Evolutionary conservation across 2,797 vertebrate species (phyloP).

Genomic region (Naso thynnoides): DNA sequence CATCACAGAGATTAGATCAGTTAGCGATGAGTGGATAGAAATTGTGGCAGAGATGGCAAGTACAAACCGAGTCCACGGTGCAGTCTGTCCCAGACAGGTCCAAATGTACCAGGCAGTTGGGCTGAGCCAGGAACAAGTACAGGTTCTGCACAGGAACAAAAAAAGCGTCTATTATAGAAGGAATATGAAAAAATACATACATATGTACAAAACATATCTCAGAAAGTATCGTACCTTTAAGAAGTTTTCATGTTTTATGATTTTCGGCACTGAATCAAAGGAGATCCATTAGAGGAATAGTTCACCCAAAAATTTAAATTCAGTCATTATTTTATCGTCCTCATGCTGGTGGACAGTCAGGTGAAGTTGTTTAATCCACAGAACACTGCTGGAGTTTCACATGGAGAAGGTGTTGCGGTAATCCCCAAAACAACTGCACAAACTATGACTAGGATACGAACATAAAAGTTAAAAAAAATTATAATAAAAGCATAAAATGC

Average conservation of each 20-base stretch:
- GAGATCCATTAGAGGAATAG: no score
- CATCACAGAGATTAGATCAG: slow-evolving; percentile 51
- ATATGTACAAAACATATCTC: no score
- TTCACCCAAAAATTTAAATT: no score
- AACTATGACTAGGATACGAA: no score
- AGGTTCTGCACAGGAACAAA: slow-evolving; percentile 84
- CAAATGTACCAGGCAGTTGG: slow-evolving; percentile 92
- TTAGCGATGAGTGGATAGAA: slow-evolving; percentile 30
- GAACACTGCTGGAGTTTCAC: no score
- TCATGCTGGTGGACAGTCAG: no score
- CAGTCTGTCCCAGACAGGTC: slow-evolving; percentile 94
- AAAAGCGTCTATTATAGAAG: not conserved
- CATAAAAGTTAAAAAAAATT: no score
- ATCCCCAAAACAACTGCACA: no score
- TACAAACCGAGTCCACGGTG: slow-evolving; percentile 88
- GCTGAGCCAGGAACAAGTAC: slow-evolving; percentile 93
- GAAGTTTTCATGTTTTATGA: not conserved
- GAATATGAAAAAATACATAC: not conserved
- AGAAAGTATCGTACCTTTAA: not conserved
- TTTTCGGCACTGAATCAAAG: not conserved
- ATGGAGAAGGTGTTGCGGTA: no score
- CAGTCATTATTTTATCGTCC: no score
- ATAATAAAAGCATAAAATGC: no score
- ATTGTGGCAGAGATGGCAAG: slow-evolving; percentile 31
- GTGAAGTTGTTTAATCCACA: no score